A percentile compares a stretch with the other conserved stretches of the same genome.
phyloP scores from a whole-genome alignment of 35 echinoderm and acorn worm genomes.

The Ophiothrix spiculata region DNA sequence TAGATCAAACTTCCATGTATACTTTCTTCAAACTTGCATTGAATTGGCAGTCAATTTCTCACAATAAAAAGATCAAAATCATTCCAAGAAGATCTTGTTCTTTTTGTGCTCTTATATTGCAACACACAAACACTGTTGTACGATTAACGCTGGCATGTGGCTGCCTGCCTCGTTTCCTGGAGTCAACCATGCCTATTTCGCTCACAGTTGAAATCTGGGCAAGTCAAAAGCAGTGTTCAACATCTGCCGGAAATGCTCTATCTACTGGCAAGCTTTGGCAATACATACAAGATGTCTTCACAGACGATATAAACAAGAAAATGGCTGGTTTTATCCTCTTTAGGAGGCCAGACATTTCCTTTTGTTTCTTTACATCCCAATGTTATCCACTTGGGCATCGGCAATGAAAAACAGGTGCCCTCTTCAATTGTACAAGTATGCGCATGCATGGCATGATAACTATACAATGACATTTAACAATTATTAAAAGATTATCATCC shows the following conservation, averaged over 20 bases:
- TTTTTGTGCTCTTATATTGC: neutral
- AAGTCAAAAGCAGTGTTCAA: neutral
- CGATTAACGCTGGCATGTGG: neutral
- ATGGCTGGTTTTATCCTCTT: neutral
- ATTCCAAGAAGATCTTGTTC: neutral
- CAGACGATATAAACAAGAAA: neutral
- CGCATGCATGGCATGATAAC: too few species aligned
- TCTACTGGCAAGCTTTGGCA: neutral
- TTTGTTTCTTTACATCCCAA: constrained; percentile 11
- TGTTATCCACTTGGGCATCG: too few species aligned
- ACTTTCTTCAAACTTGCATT: neutral
- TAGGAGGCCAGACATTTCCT: neutral
- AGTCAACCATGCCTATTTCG: neutral
- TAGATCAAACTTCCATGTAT: neutral
- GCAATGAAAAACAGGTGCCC: too few species aligned
- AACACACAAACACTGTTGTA: neutral
- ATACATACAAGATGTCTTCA: neutral
- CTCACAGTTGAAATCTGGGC: constrained; percentile 1
- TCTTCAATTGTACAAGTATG: too few species aligned
- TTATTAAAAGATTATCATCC: too few species aligned
- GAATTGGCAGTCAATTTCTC: neutral
- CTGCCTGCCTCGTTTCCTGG: too few species aligned
- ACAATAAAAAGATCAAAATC: neutral
- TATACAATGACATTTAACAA: too few species aligned
- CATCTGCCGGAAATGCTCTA: constrained; percentile 1